Conservation (phyloP, 1,140 invertebrate species). For the Solenopsis invicta region DNA sequence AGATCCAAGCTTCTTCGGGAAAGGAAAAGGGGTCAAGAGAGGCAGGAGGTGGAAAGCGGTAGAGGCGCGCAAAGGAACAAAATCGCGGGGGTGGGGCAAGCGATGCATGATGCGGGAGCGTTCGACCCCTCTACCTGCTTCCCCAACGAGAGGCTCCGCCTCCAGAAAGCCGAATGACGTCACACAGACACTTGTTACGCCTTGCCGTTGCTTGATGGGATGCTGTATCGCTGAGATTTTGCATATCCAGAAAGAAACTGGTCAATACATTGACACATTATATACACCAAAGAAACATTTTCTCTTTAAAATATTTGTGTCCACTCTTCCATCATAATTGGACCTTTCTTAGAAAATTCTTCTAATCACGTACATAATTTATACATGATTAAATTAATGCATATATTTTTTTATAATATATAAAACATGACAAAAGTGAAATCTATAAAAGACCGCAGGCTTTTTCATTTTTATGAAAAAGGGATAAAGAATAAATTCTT, state of each 20-base stretch:
- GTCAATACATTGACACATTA: neutral
- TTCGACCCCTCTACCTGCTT: slow-evolving; percentile 79
- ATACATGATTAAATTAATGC: neutral
- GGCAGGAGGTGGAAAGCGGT: slow-evolving; percentile 69
- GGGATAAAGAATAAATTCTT: neutral
- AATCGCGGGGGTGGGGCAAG: slow-evolving; percentile 80
- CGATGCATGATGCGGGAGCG: slow-evolving; percentile 80
- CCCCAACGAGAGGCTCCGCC: slow-evolving; percentile 82
- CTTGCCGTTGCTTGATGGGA: slow-evolving; percentile 75
- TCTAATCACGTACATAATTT: neutral
- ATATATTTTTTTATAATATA: neutral
- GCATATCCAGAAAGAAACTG: slow-evolving; percentile 19
- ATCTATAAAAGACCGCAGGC: too few species aligned
- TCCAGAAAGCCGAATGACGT: slow-evolving; percentile 84
- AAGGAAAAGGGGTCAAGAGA: slow-evolving; percentile 68
- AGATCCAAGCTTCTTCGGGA: slow-evolving; percentile 45
- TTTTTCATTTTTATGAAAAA: neutral
- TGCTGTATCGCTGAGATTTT: slow-evolving; percentile 58
- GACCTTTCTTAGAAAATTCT: neutral
- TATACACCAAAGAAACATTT: neutral
- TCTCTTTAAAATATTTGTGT: neutral
- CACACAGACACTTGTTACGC: slow-evolving; percentile 87
- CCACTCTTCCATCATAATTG: neutral
- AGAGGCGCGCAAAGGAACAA: slow-evolving; percentile 67
- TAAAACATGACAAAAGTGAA: neutral